Conservation (phyloP, 2,797 vertebrate genomes). For the Betta splendens region DNA sequence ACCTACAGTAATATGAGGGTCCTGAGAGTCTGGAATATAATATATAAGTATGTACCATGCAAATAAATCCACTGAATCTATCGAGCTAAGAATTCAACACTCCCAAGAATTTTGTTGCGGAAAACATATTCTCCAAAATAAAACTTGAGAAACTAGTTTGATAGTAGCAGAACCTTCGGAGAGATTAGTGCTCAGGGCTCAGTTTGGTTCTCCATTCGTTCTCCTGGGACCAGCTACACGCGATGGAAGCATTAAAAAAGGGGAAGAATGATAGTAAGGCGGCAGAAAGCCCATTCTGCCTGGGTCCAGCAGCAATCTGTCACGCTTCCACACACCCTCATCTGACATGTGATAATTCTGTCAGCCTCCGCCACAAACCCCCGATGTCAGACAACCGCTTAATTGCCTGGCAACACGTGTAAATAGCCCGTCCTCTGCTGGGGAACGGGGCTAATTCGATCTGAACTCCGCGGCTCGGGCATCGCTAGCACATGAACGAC, state of each 20-base stretch:
- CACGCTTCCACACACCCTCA: constrained; percentile 25
- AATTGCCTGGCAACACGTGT: constrained; percentile 59
- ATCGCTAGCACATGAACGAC: constrained; percentile 41
- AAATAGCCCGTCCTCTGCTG: constrained; percentile 51
- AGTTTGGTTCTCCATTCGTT: constrained; percentile 7
- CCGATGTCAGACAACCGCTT: constrained; percentile 53
- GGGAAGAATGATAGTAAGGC: not conserved
- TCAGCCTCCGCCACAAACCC: constrained; percentile 35
- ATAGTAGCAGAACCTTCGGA: not conserved
- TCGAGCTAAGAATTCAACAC: not conserved
- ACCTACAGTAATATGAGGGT: too few species aligned
- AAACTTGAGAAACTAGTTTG: not conserved
- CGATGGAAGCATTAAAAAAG: constrained; percentile 5
- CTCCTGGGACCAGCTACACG: not conserved
- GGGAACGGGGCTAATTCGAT: constrained; percentile 56
- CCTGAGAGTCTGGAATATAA: too few species aligned
- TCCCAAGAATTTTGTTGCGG: not conserved
- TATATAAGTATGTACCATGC: too few species aligned
- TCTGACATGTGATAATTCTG: constrained; percentile 34
- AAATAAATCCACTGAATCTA: too few species aligned
- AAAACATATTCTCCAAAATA: not conserved
- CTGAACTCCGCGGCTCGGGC: constrained; percentile 42
- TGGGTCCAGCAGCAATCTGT: constrained; percentile 12
- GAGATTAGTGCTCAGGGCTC: not conserved
- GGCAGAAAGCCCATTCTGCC: constrained; percentile 12